Conservation (phyloP, 2,113 vertebrate genomes). For the Gymnobelideus leadbeateri region DNA sequence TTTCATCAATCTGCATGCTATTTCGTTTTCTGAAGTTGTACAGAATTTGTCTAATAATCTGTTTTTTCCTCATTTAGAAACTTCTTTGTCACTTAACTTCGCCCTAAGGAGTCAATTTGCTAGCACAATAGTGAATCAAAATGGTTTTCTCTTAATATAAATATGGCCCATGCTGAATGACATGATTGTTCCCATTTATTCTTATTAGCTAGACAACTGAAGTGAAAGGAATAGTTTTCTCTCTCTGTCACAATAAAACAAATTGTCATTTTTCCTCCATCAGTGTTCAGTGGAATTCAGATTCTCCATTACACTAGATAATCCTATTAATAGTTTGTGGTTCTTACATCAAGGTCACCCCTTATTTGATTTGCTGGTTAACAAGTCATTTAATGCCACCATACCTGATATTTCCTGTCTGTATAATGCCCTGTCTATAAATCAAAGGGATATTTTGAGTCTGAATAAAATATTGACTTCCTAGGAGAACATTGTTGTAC, state of each 20-base stretch:
- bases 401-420: conserved; percentile 18
- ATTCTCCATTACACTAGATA: conserved; percentile 39
- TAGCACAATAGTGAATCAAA: neutral
- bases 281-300: conserved; percentile 62
- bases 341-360: neutral
- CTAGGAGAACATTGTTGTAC: neutral
- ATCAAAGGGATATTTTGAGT: conserved; percentile 44
- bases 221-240: conserved; percentile 10
- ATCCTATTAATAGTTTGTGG: conserved; percentile 41
- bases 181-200: neutral
- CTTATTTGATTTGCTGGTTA: neutral
- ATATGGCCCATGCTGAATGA: neutral
- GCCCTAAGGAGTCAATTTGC: neutral
- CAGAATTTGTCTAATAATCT: conserved; percentile 70
- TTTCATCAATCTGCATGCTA: conserved; percentile 50
- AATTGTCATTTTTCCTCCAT: conserved; percentile 47
- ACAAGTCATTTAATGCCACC: conserved; percentile 15
- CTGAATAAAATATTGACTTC: conserved; percentile 19
- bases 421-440: conserved; percentile 26
- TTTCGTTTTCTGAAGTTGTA: conserved; percentile 67
- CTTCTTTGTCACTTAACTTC: conserved; percentile 63
- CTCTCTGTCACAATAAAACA: conserved; percentile 35
- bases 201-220: neutral
- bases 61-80: conserved; percentile 62
- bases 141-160: conserved; percentile 19